These are phyloP conservation scores for Pachliopta kotzebuea DNA, from an alignment of 2,888 invertebrate species.

Conservation along the genomic window DNA sequence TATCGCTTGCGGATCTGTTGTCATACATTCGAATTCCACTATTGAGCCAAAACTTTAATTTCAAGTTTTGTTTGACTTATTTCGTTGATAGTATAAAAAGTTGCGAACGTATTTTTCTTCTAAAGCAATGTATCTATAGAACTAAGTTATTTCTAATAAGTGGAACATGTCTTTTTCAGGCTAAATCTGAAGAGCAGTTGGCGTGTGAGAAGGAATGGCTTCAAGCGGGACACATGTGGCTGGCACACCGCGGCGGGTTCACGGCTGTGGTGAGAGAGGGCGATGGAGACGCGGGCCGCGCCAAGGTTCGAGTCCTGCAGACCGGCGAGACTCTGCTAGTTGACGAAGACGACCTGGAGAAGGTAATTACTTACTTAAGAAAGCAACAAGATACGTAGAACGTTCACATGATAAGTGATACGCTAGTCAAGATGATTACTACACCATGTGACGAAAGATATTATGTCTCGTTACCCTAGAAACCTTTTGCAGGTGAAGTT, in stretches of 20 bases:
- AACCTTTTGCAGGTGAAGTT: no score
- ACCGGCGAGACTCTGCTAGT: constrained; percentile 92
- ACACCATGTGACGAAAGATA: no score
- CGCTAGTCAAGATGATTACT: no score
- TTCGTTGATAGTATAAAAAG: background rate
- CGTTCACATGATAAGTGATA: no score
- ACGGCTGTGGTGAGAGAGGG: constrained; percentile 89
- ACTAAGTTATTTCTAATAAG: background rate
- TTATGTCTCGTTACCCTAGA: no score
- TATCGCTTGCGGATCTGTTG: background rate
- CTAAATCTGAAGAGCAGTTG: constrained; percentile 83
- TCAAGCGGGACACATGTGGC: constrained; percentile 90
- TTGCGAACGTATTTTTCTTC: no score
- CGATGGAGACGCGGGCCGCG: constrained; percentile 85
- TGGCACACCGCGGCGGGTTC: constrained; percentile 96
- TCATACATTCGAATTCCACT: background rate
- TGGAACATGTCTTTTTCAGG: constrained; percentile 64
- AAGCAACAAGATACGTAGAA: background rate
- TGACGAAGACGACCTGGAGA: constrained; percentile 97
- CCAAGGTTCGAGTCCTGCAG: constrained; percentile 88
- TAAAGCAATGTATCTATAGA: background rate
- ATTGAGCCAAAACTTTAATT: no score
- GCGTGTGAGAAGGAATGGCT: constrained; percentile 85
- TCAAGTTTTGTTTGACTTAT: background rate
- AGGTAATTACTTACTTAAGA: constrained; percentile 76